Evolutionary conservation across 2,888 invertebrate species (phyloP).

Genomic region (Oscheius sp.): DNA sequence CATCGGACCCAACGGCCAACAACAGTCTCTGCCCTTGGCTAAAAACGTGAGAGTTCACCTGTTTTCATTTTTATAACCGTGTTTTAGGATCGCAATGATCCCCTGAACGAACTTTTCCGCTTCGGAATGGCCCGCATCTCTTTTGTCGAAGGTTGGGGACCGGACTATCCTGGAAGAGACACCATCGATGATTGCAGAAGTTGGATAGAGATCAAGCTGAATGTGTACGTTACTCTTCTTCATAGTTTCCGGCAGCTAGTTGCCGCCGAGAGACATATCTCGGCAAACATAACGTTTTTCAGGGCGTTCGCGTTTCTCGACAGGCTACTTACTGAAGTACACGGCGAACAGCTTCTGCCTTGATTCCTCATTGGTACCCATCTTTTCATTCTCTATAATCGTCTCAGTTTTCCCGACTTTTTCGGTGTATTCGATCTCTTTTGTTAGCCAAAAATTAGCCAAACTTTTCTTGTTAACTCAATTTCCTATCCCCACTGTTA

Average conservation of each 20-base stretch:
- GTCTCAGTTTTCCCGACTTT: too few species aligned
- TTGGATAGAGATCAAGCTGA: conserved; percentile 88
- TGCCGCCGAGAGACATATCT: conserved; percentile 12
- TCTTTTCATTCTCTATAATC: too few species aligned
- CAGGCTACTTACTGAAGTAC: conserved; percentile 20
- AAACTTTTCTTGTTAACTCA: too few species aligned
- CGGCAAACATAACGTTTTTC: conserved; percentile 7
- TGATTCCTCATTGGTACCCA: too few species aligned
- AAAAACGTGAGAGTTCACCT: background rate
- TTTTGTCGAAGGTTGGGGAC: conserved; percentile 99
- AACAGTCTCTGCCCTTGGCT: background rate
- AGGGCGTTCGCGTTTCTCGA: conserved; percentile 26
- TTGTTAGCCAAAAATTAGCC: too few species aligned
- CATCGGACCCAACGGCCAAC: background rate
- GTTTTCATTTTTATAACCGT: background rate
- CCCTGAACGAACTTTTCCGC: conserved; percentile 13
- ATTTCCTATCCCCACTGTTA: too few species aligned
- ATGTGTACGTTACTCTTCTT: conserved; percentile 36
- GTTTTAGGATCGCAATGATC: conserved; percentile 9
- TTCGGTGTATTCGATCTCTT: too few species aligned
- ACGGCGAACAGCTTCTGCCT: background rate
- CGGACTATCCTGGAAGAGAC: conserved; percentile 92
- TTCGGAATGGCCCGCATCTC: conserved; percentile 85
- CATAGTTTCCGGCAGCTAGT: background rate
- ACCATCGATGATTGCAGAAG: conserved; percentile 96